These are phyloP conservation scores for Balaeniceps rex DNA, from an alignment of 2,113 vertebrate species.

Conservation along the genomic window DNA sequence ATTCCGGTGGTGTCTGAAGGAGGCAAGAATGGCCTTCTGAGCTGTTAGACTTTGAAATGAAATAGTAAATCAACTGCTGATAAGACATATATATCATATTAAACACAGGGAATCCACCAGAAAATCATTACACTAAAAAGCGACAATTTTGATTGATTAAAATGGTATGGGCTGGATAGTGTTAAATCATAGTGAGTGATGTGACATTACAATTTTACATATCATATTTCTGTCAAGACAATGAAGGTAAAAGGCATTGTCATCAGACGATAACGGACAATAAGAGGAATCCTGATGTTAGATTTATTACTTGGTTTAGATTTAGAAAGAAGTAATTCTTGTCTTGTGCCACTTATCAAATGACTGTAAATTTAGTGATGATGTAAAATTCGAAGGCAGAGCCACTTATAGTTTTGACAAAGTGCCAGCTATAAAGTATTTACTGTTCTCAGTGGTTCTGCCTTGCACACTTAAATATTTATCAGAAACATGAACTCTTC, in stretches of 20 bases:
- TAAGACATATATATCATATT: constrained; percentile 90
- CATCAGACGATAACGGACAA: constrained; percentile 91
- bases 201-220: constrained; percentile 94
- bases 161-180: constrained; percentile 86
- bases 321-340: constrained; percentile 91
- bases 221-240: constrained; percentile 98
- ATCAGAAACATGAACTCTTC: constrained; percentile 82
- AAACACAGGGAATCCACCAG: constrained; percentile 86
- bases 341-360: constrained; percentile 91
- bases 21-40: constrained; percentile 72
- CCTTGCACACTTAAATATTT: constrained; percentile 81
- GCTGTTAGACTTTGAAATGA: constrained; percentile 74
- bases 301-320: constrained; percentile 95
- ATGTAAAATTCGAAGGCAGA: constrained; percentile 86
- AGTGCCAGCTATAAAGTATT: constrained; percentile 92
- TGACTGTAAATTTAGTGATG: constrained; percentile 90
- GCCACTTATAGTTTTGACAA: constrained; percentile 91
- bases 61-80: constrained; percentile 87
- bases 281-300: constrained; percentile 85
- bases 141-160: constrained; percentile 98
- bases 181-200: constrained; percentile 97
- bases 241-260: constrained; percentile 94
- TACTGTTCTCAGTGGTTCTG: constrained; percentile 84
- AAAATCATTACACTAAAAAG: constrained; percentile 91
- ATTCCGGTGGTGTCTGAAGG: constrained; percentile 79